A percentile compares a stretch with the other conserved stretches of the same genome.
These are phyloP conservation scores for western clawed frog (Xenopus tropicalis) DNA, from an alignment of 2,113 vertebrate species.

Conservation along the genomic window UCB_Xtro_10.0 CM004448.2:87017501-87018000, in stretches of 20 bases:
- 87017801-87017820: constrained; percentile 98
- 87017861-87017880: constrained; percentile 97
- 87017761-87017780: constrained; percentile 99
- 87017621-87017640: constrained; percentile 99
- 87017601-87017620: constrained; percentile 94
- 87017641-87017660: constrained; percentile 99
- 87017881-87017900: constrained; percentile 99
- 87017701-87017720: constrained; percentile 95
- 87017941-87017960: constrained; percentile 99
- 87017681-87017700: constrained; percentile 97
- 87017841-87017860: constrained; percentile 95
- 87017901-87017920: constrained; percentile 96
- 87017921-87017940: constrained; percentile 97
- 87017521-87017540: too few species aligned
- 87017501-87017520: too few species aligned
- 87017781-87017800: constrained; percentile 99
- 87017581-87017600: too few species aligned
- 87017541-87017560: too few species aligned
- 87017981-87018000: constrained; percentile 98
- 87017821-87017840: constrained; percentile 93
- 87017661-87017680: constrained; percentile 99
- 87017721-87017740: constrained; percentile 96
- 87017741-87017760: constrained; percentile 97
- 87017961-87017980: constrained; percentile 98
- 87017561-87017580: too few species aligned